Conservation (phyloP, 2,888 invertebrate species). For the Leptopilina drosophilae region DNA sequence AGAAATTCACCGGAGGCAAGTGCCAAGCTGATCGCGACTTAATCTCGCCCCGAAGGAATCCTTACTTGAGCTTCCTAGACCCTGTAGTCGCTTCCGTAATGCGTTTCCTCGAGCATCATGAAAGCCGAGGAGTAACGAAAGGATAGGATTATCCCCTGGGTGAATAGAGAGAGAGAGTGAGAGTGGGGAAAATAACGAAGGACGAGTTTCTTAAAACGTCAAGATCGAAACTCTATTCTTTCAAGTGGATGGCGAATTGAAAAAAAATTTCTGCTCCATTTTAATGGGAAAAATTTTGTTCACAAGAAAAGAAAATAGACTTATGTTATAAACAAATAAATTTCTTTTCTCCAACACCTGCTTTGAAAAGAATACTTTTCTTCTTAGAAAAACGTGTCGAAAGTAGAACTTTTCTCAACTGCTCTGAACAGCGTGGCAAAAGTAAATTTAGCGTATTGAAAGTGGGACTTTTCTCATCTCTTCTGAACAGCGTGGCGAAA, state of each 20-base stretch:
- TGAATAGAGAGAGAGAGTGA: constrained; percentile 21
- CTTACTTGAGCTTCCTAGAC: not conserved
- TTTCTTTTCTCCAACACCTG: too few relatives aligned
- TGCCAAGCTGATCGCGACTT: constrained; percentile 39
- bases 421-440: too few relatives aligned
- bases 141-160: constrained; percentile 66
- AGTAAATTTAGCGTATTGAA: too few relatives aligned
- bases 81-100: constrained; percentile 29
- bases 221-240: constrained; percentile 59
- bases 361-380: too few relatives aligned
- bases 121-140: constrained; percentile 27
- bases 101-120: constrained; percentile 33
- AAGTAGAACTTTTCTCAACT: too few relatives aligned
- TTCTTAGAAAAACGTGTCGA: too few relatives aligned
- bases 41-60: constrained; percentile 33
- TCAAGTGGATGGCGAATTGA: too few relatives aligned
- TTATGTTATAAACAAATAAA: too few relatives aligned
- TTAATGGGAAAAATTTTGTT: too few relatives aligned
- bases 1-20: constrained; percentile 25
- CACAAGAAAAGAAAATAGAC: too few relatives aligned
- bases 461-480: too few relatives aligned
- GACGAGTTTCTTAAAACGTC: constrained; percentile 56
- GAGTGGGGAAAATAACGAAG: constrained; percentile 64
- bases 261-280: not conserved
- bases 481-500: too few relatives aligned